Base-by-base conservation (phyloP, 2,797 vertebrate genomes). In the Dryobates pubescens region DNA sequence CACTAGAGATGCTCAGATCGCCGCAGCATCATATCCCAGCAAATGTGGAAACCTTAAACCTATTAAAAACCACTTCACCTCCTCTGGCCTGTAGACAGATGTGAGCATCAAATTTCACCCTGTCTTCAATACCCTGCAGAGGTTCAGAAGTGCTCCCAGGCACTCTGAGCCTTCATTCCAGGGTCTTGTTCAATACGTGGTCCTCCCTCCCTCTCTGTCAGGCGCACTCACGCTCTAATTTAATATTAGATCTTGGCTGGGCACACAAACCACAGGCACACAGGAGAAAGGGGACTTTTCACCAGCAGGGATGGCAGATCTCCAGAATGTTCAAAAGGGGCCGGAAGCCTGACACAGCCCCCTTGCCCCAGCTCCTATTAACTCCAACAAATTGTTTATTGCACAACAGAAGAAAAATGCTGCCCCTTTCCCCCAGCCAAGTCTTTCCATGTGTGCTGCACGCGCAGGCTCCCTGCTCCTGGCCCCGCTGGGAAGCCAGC, bases 351-450 rank as follows among this genome's bases (percentile, higher is more conserved):
- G 29, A 57, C 72, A 68, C 81, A 86, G 82, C 65, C 68, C 3
- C 2, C 71, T 87, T 76, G 62, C 82, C 88, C 92, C 94, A 86
- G 71, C 76, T 96, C 90, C 91, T 89, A 89, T 94, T 96, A 97
- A 97, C 75, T 89, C 86, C 95, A 96, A 96, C 93, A 93, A 97
- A 97, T 96, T 96, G 97, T 97, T 97, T 97, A 97, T 95, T 95
- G 96, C 96, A 95, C 89, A 95, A 94, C 91, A 94, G 77, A 94
- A 94, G 90, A 94, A 96, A 96, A 93, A 90, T 4, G 57, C 47
- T 91, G 90, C 91, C 88, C 87, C 89, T 89, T 87, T 92, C 79
- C 81, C 63, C 83, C 13, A 53, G 72, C 85, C 93, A 86, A 94
- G 85, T 82, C 93, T 88, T 97, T 95, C 94, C 95, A 96, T 93